A percentile compares a stretch with the other conserved stretches of the same genome.
Conservation (phyloP, 1,140 invertebrate genomes). For the Rhizoglyphus robini region DNA sequence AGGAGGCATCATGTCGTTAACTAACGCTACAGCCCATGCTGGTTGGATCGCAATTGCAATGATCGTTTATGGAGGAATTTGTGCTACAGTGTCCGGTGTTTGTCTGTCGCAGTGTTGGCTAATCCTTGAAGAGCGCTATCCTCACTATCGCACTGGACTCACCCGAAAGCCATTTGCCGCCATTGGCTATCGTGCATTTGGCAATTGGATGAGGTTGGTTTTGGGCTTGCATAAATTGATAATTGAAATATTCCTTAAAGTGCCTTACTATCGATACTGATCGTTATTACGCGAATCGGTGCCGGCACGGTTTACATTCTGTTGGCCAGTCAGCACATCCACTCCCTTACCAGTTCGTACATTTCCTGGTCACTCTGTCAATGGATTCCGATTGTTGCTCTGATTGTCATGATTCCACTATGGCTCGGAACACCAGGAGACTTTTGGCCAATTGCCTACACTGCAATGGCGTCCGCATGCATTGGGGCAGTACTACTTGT, state of each 20-base stretch:
- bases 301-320: constrained; percentile 52
- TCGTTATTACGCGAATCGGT: constrained; percentile 52
- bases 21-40: neutral
- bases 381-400: constrained; percentile 48
- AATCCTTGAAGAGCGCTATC: constrained; percentile 21
- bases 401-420: constrained; percentile 45
- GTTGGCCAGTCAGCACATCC: constrained; percentile 48
- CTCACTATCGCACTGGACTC: neutral
- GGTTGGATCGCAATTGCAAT: constrained; percentile 20
- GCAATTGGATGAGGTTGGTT: too few species aligned
- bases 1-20: neutral
- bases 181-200: constrained; percentile 2
- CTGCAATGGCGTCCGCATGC: constrained; percentile 37
- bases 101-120: constrained; percentile 20
- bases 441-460: constrained; percentile 46
- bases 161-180: constrained; percentile 21
- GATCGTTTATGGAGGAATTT: neutral
- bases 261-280: constrained; percentile 6
- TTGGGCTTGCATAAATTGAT: too few species aligned
- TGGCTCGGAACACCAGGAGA: constrained; percentile 57
- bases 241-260: neutral
- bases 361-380: constrained; percentile 42
- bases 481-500: constrained; percentile 41
- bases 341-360: constrained; percentile 40
- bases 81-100: neutral